Evolutionary conservation across 2,888 invertebrate genomes (phyloP).

Genomic region (Drosophila quinaria): DNA sequence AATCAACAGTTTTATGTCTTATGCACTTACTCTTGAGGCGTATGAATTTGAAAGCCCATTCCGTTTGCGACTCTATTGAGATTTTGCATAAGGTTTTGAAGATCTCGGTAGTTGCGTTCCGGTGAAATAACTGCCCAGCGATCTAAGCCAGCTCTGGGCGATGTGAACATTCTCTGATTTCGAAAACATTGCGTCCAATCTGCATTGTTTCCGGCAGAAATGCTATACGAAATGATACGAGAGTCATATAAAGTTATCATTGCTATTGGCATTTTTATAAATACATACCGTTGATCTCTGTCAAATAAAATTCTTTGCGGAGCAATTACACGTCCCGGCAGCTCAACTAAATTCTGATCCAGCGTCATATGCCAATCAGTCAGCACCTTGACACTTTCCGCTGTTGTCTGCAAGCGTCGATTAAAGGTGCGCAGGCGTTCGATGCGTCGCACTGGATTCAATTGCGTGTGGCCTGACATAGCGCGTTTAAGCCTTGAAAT

Average conservation of each 20-base stretch:
- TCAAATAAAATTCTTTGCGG: conserved; percentile 88
- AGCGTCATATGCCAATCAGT: conserved; percentile 90
- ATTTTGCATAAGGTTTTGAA: conserved; percentile 75
- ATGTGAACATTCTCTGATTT: conserved; percentile 85
- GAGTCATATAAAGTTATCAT: not conserved
- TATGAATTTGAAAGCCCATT: conserved; percentile 86
- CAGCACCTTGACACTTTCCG: conserved; percentile 88
- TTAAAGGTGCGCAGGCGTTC: conserved; percentile 90
- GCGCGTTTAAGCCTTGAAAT: conserved; percentile 88
- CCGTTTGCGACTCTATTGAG: conserved; percentile 85
- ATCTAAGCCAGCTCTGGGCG: conserved; percentile 80
- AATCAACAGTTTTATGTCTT: not conserved
- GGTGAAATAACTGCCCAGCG: conserved; percentile 86
- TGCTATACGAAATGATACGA: conserved; percentile 41
- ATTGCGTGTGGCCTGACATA: conserved; percentile 91
- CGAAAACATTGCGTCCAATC: conserved; percentile 93
- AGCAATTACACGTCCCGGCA: conserved; percentile 89
- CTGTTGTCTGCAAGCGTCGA: conserved; percentile 87
- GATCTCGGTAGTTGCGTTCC: conserved; percentile 69
- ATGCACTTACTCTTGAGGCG: conserved; percentile 83
- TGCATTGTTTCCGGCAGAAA: conserved; percentile 87
- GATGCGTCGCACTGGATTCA: conserved; percentile 91
- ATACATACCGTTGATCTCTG: conserved; percentile 66
- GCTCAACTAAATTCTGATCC: conserved; percentile 87
- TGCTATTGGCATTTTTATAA: not conserved